Evolutionary conservation across 2,888 invertebrate species (phyloP).

Genomic region (Gari tellinella): DNA sequence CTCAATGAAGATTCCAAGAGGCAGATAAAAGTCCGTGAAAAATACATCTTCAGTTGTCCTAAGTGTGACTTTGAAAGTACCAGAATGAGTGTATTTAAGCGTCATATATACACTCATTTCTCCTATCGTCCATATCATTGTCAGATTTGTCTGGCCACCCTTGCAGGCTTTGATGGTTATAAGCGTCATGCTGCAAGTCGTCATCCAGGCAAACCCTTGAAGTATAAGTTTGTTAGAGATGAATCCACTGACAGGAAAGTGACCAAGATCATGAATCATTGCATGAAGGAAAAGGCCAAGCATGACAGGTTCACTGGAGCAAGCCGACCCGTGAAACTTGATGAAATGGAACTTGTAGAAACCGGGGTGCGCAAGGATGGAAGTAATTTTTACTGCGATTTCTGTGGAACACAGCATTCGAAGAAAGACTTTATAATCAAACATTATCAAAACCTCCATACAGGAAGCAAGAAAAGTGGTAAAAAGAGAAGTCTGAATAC

Average conservation of each 20-base stretch:
- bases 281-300: background rate
- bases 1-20: background rate
- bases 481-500: no score
- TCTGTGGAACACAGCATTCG: no score
- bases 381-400: no score
- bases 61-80: conserved; percentile 19
- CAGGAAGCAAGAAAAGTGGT: no score
- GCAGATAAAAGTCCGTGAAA: background rate
- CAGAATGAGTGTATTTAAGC: background rate
- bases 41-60: conserved; percentile 18
- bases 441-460: no score
- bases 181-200: conserved; percentile 27
- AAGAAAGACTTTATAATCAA: no score
- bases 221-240: conserved; percentile 23
- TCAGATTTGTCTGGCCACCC: conserved; percentile 42
- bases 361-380: no score
- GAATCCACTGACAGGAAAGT: conserved; percentile 36
- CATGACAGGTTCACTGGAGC: no score
- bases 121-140: conserved; percentile 58
- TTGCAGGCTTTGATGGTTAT: conserved; percentile 14
- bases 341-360: no score
- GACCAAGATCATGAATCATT: conserved; percentile 7
- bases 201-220: conserved; percentile 41
- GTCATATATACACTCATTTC: conserved; percentile 53
- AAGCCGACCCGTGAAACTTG: no score